Evolutionary conservation across 2,113 vertebrate genomes (phyloP).

Genomic region (Cavia aperea): DNA sequence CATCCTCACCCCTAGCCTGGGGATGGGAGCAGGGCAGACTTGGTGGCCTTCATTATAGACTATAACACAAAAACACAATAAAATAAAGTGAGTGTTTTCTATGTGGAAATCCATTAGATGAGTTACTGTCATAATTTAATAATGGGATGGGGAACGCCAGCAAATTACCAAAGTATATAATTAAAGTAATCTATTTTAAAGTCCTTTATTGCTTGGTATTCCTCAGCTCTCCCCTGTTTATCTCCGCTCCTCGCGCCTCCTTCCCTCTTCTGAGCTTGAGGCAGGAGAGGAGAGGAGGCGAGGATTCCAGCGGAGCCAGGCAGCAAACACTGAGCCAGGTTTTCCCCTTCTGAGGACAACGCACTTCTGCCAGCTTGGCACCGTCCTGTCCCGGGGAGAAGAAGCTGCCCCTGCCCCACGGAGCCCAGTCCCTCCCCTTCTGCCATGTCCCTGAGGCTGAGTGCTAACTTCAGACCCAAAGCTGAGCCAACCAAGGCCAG

Average conservation of each 20-base stretch:
- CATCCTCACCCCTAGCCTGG: fast-evolving
- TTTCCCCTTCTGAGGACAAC: not conserved
- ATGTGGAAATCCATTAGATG: conserved; percentile 58
- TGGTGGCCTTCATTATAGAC: not conserved
- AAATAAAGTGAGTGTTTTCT: conserved; percentile 66
- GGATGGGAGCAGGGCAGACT: not conserved
- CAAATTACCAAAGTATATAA: conserved; percentile 73
- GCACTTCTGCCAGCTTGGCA: not conserved
- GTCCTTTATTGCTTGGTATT: conserved; percentile 65
- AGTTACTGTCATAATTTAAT: conserved; percentile 74
- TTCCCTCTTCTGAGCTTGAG: not conserved
- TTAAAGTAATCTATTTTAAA: conserved; percentile 73
- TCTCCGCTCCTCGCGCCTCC: not conserved
- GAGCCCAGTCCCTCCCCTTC: not conserved
- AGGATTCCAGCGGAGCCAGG: fast-evolving
- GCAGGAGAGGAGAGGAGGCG: not conserved
- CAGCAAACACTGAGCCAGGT: conserved; percentile 22
- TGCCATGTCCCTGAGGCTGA: not conserved
- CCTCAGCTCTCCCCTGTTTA: conserved; percentile 16
- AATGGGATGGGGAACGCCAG: conserved; percentile 64
- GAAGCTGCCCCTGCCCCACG: not conserved
- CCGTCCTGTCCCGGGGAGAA: not conserved
- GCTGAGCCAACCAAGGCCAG: not conserved
- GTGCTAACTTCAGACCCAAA: not conserved
- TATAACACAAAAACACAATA: conserved; percentile 13